Base-by-base conservation (phyloP, 1,140 invertebrate species). In the Propsilocerus akamusi region DNA sequence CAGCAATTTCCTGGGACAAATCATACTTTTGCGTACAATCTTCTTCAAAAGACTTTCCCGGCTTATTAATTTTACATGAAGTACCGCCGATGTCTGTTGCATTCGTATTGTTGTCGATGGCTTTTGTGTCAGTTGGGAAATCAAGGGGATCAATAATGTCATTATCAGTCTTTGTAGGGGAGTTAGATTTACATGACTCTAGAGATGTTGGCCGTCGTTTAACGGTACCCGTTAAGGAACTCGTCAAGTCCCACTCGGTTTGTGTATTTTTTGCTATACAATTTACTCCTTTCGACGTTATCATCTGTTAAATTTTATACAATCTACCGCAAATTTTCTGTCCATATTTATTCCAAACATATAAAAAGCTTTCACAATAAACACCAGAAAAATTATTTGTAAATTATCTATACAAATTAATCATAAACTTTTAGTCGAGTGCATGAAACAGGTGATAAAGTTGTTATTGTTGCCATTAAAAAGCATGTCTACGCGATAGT, bases 191-290 rank as follows among this genome's bases (percentile, higher is more conserved):
- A 26, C 17, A 20, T 49, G 28, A 32, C 37, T 37, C 48, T 20
- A 49, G 5, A 4, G 48, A 32, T 23, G 28, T 12, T 28, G 48
- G 48, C 12, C 48, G 48, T 24, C 30, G 8, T 49, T 49, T 49
- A 4, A 49, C 48, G 34, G 48, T 49, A 12, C 48, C 48, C 2
- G 48, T 49, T 3, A 28, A n/a, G n/a, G 48, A 49, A 28, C 48
- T 49, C 12, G 25, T 22, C 23, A 48, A 26, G 28, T 48, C 34
- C 34, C 34, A 41, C 17, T 41, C 34, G 34, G 34, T 41, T 41
- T 41, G 34, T 3, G 34, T 41, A n/a, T 14, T 41, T 41, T 41
- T 41, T 41, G 34, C 10, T 14, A 14, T 6, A 41, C 34, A 73
- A 71, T 28, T 41, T 41, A 20, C 22, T 41, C 34, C 34, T 20